A percentile compares a stretch with the other conserved stretches of the same genome.
phyloP scores from a whole-genome alignment of 2,797 vertebrate genomes.

The Paguma larvata region DNA sequence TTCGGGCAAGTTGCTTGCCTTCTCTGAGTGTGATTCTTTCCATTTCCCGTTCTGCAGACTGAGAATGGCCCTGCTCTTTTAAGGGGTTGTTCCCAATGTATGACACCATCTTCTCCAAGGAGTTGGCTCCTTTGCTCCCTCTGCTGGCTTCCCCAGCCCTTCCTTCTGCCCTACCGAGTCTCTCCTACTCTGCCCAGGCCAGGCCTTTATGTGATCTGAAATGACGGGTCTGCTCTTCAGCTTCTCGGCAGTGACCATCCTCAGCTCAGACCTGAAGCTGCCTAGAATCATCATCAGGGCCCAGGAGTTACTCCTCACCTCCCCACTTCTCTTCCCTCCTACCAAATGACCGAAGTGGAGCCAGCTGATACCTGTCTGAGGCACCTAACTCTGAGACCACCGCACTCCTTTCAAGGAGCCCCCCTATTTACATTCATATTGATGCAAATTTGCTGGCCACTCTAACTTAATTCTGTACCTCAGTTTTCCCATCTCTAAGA shows the following conservation, averaged over 20 bases:
- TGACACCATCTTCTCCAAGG: neutral
- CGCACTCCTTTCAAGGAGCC: neutral
- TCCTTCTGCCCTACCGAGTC: neutral
- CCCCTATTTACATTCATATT: neutral
- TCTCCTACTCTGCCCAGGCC: neutral
- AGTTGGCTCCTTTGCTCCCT: neutral
- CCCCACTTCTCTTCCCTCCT: neutral
- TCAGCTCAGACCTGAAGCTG: neutral
- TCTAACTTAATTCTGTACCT: neutral
- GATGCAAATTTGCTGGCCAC: neutral
- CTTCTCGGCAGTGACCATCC: neutral
- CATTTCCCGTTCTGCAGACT: neutral
- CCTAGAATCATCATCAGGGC: neutral
- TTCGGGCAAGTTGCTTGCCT: neutral
- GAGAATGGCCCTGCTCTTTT: neutral
- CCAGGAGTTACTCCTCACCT: neutral
- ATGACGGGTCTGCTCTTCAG: neutral
- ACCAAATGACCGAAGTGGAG: neutral
- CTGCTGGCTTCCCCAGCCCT: neutral
- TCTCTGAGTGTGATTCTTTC: constrained; percentile 19
- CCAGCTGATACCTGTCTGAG: neutral
- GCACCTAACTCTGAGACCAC: neutral
- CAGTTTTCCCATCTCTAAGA: neutral
- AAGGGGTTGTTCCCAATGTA: neutral
- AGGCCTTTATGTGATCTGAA: neutral